Percentiles rank a stretch among this genome's conserved stretches.
These are phyloP conservation scores for Serripes groenlandicus DNA, from an alignment of 2,888 invertebrate species.

Conservation along the genomic window DNA sequence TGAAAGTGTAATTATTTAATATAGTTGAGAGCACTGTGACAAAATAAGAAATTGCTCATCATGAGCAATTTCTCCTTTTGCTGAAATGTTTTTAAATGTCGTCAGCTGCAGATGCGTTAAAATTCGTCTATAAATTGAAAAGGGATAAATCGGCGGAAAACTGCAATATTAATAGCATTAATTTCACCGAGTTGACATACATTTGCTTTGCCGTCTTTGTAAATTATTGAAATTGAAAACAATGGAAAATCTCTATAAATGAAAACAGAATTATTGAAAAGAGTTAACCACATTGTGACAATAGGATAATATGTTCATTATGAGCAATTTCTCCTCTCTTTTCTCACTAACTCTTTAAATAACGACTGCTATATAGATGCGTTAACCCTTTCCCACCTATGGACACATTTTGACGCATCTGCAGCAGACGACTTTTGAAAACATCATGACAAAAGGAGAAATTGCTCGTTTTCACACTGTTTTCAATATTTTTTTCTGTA, in stretches of 20 bases:
- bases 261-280: background rate
- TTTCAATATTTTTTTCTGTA: too few relatives aligned
- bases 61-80: too few relatives aligned
- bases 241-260: background rate
- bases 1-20: too few relatives aligned
- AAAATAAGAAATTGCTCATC: too few relatives aligned
- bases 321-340: constrained; percentile 15
- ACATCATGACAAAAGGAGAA: constrained; percentile 6
- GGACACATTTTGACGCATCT: background rate
- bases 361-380: background rate
- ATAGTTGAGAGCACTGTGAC: too few relatives aligned
- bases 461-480: background rate
- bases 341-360: background rate
- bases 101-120: too few relatives aligned
- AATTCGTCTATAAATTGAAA: too few relatives aligned
- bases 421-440: background rate
- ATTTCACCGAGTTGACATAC: too few relatives aligned
- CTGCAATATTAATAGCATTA: too few relatives aligned
- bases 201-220: too few relatives aligned
- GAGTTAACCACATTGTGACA: background rate
- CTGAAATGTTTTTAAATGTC: too few relatives aligned
- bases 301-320: background rate
- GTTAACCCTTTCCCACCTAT: background rate
- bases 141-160: too few relatives aligned
- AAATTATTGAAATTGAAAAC: background rate